Evolutionary conservation across 2,113 vertebrate species (phyloP).

Genomic region (Canis aureus): DNA sequence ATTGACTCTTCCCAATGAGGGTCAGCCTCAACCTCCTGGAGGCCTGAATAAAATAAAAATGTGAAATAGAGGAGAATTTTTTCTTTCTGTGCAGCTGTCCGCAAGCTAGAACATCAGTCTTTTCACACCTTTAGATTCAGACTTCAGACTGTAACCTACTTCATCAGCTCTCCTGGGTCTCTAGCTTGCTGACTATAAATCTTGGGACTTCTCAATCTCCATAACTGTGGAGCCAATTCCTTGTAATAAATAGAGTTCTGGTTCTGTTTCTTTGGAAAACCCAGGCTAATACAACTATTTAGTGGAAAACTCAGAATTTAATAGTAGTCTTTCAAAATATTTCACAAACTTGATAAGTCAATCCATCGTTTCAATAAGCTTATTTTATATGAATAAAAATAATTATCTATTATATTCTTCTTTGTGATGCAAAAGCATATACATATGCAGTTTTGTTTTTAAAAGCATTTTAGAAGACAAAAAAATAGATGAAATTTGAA

Average conservation of each 20-base stretch:
- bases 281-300: background rate
- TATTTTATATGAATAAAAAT: slow-evolving; percentile 26
- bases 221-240: background rate
- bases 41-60: background rate
- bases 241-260: background rate
- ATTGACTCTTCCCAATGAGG: background rate
- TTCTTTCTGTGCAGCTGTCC: background rate
- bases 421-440: background rate
- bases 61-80: background rate
- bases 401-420: background rate
- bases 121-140: background rate
- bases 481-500: background rate
- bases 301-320: background rate
- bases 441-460: background rate
- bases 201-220: background rate
- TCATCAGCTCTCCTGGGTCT: background rate
- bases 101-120: background rate
- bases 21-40: background rate
- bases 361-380: background rate
- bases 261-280: background rate
- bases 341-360: background rate
- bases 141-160: background rate
- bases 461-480: background rate
- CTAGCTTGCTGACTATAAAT: background rate
- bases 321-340: background rate